Base-by-base conservation (phyloP, 2,797 vertebrate genomes). In the Tapera naevia region DNA sequence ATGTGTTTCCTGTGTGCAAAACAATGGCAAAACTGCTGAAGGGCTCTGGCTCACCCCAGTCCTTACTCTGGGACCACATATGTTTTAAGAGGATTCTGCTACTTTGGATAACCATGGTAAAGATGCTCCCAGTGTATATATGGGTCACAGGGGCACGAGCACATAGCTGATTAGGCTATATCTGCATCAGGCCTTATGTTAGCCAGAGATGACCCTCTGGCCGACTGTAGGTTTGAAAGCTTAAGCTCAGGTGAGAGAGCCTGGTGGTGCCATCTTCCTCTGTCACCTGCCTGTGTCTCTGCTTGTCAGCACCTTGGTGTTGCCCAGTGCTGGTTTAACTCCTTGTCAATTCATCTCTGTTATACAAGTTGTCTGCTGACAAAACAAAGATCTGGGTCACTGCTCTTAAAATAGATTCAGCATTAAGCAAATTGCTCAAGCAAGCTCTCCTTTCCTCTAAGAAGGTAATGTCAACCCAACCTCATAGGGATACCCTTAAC, bases 371-470 rank as follows among this genome's bases (percentile, higher is more conserved):
- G 83, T 90, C 89, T 96, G 95, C 95, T 97, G 95, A 95, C 93
- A 96, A 96, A 94, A 91, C 85, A 88, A 70, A 93, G 95, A 96
- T 96, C 94, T 97, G 90, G 93, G 94, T 96, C 94, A 91, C 78
- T 87, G 92, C 78, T 89, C 95, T 93, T 90, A 96, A 95, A 95
- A 96, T 96, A 96, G 94, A 91, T 91, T 73, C 73, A 50, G 64
- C 91, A 88, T 95, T 96, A 93, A 92, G 94, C 80, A 95, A 90
- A 94, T 95, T 89, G 88, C 46, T 96, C 93, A 85, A 71, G 93
- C 41, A 89, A 78, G 69, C 64, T 96, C 88, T 94, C 71, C 82
- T 82, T 94, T 92, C 46, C 76, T 94, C 78, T 57, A 46, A 91
- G 91, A 85, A 82, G 71, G 35, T 86, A 95, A 89, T 80, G 93